Evolutionary conservation across 2,113 vertebrate genomes (phyloP), one percentile per base, ranked within the genome.

Genomic region (Coregonus clupeaformis): DNA sequence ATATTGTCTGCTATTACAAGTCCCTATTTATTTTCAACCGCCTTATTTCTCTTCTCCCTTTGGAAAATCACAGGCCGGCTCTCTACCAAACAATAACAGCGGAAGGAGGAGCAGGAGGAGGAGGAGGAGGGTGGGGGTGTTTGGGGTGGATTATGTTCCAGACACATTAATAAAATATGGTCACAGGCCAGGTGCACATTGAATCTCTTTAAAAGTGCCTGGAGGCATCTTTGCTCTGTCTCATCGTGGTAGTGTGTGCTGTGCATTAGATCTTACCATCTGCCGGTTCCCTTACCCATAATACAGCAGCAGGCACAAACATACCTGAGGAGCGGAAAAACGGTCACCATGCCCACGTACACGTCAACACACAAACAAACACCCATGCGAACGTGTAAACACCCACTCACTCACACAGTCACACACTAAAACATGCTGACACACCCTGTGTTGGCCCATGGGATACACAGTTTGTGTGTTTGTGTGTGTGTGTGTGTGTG

Each of bases 81-180:
- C 32, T 73, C 63, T 60, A n/a, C 63, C 52, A 64, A 78, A 77
- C 73, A 78, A 72, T 52, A 77, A 62, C 29, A 30, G 3, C 64
- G 68, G 69, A 71, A 60, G 32, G 6, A 30, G 45, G 72, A 45
- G 57, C 16, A 29, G 64, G 76, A 22, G 13, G 47, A n/a, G 22
- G 42, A 32, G 73, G 27, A 69, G 67, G 69, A 65, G 73, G 71
- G 67, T 16, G 73, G 71, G 70, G 22, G 45, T 74, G 68, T 79
- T 77, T 75, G 14, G 76, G 71, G 69, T 30, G 69, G 76, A 85
- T 81, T 75, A 27, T 64, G 77, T 85, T 79, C 73, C 78, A 77
- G 73, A 72, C 74, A 29, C 74, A 85, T 85, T 82, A 87, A 87
- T 85, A 84, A 84, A 87, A 87, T 82, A 87, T 80, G 78, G 74